A percentile compares a stretch with the other conserved stretches of the same genome.
These are phyloP conservation scores for Eublepharis macularius DNA, from an alignment of 2,113 vertebrate genomes.

Conservation along the genomic window DNA sequence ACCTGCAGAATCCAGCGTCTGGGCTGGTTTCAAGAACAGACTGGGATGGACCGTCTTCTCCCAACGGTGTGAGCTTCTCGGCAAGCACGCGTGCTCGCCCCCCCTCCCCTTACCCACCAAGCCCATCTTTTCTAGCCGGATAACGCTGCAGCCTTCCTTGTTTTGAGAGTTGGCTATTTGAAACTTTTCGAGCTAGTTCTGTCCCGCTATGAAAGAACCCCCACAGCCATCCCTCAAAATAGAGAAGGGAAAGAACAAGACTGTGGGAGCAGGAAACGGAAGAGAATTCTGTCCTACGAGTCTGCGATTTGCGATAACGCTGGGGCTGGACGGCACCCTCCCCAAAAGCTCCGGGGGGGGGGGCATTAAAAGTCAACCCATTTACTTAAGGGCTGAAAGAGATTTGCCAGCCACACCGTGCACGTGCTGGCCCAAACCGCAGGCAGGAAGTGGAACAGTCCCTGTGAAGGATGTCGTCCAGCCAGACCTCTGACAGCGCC, in stretches of 20 bases:
- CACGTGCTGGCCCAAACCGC: background rate
- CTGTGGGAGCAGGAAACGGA: background rate
- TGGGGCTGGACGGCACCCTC: background rate
- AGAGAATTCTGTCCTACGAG: background rate
- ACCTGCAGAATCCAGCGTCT: background rate
- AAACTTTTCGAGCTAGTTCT: background rate
- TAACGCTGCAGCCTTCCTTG: background rate
- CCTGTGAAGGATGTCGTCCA: background rate
- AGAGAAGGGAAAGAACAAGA: background rate
- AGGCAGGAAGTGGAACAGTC: background rate
- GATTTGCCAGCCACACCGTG: background rate
- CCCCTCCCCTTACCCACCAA: too few relatives aligned
- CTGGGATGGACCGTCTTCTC: background rate
- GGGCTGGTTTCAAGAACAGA: conserved; percentile 7
- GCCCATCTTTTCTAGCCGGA: background rate
- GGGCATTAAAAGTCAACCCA: background rate
- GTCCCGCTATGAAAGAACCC: background rate
- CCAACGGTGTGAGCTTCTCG: background rate
- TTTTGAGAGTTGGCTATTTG: background rate
- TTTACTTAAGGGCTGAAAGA: background rate
- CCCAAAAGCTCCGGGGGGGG: background rate
- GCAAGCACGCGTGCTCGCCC: too few relatives aligned
- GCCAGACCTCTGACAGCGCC: background rate
- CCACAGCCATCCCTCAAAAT: background rate
- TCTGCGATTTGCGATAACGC: background rate